phyloP scores from a whole-genome alignment of 92 coral and sea anemone species.

The Siderastrea radians region DNA sequence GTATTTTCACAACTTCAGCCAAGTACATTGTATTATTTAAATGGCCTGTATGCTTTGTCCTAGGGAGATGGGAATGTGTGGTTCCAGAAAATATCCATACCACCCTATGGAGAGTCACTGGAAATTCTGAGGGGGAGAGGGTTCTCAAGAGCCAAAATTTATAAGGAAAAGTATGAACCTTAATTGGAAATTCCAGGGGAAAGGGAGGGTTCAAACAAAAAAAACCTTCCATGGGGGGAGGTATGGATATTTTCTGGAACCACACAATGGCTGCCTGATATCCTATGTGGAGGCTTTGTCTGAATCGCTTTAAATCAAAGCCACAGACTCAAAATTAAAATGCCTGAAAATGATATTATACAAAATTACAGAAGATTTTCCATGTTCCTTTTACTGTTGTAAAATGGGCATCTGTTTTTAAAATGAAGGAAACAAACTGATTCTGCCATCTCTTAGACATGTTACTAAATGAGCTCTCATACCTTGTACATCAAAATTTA shows the following conservation, averaged over 20 bases:
- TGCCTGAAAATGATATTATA: slow-evolving; percentile 36
- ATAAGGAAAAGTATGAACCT: too few species aligned
- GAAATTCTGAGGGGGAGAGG: neutral
- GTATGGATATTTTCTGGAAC: slow-evolving; percentile 22
- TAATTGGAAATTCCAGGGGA: neutral
- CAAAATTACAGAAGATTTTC: slow-evolving; percentile 35
- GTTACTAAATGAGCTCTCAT: slow-evolving; percentile 39
- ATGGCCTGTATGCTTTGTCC: too few species aligned
- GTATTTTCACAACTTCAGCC: neutral
- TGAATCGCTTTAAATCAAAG: slow-evolving; percentile 39
- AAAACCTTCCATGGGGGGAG: slow-evolving; percentile 15
- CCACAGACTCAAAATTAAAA: slow-evolving; percentile 43
- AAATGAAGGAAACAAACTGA: slow-evolving; percentile 35
- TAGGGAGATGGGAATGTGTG: slow-evolving; percentile 13
- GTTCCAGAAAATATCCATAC: too few species aligned
- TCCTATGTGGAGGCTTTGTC: slow-evolving; percentile 31
- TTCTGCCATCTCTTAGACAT: slow-evolving; percentile 39
- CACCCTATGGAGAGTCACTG: too few species aligned
- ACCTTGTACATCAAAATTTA: slow-evolving; percentile 42
- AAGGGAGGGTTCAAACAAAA: neutral
- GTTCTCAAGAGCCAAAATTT: too few species aligned
- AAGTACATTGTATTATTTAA: too few species aligned
- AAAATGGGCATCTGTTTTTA: slow-evolving; percentile 26
- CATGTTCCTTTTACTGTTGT: slow-evolving; percentile 41
- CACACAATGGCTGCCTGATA: slow-evolving; percentile 30